Evolutionary conservation across 1,140 invertebrate genomes (phyloP).

Genomic region (Cryptotermes secundus): DNA sequence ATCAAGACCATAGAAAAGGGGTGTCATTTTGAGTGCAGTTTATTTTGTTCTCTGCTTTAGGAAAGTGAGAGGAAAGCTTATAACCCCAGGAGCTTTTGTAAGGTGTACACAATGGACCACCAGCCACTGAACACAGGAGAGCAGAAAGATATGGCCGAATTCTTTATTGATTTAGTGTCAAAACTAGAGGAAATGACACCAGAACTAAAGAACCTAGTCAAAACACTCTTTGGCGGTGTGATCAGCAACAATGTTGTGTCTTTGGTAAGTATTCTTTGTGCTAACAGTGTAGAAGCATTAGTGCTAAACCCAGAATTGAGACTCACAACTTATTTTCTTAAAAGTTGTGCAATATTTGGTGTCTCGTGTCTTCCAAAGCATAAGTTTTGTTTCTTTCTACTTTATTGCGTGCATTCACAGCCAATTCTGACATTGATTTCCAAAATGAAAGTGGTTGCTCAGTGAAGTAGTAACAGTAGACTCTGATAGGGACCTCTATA

Average conservation of each 20-base stretch:
- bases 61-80: conserved; percentile 94
- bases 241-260: conserved; percentile 95
- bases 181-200: conserved; percentile 96
- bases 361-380: too few species aligned
- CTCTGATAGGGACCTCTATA: too few species aligned
- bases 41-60: conserved; percentile 48
- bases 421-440: too few species aligned
- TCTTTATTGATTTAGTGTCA: conserved; percentile 94
- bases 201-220: conserved; percentile 85
- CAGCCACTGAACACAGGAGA: conserved; percentile 94
- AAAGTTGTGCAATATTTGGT: too few species aligned
- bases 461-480: too few species aligned
- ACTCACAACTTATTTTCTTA: too few species aligned
- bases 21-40: too few species aligned
- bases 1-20: background rate
- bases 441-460: too few species aligned
- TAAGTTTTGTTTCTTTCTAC: too few species aligned
- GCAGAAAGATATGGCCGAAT: conserved; percentile 98
- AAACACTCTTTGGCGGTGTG: conserved; percentile 88
- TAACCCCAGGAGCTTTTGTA: conserved; percentile 92
- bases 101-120: conserved; percentile 96
- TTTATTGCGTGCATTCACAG: too few species aligned
- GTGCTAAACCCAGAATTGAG: too few species aligned
- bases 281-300: too few species aligned
- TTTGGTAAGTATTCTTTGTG: conserved; percentile 52